Base-by-base conservation (phyloP, 1,140 invertebrate genomes). In the Contarinia nasturtii region DNA sequence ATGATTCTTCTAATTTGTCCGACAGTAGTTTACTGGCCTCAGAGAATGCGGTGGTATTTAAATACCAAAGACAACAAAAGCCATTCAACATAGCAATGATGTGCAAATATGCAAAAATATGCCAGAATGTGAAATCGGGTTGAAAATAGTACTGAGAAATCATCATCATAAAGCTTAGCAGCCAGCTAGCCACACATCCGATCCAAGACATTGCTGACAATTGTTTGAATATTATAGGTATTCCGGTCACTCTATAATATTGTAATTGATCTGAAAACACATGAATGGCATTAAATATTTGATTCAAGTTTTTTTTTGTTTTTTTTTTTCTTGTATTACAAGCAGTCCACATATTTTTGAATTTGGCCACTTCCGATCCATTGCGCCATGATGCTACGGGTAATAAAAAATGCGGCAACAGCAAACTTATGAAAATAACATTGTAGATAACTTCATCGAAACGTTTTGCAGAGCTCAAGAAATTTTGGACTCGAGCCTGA, bases 331-430 rank as follows among this genome's bases (percentile, higher is more conserved):
- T n/a, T n/a, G n/a, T n/a, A n/a, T n/a, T n/a, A n/a, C n/a, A n/a
- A n/a, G n/a, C n/a, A n/a, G 75, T 78, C 76, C 76, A 79, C 76
- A 79, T 78, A 53, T 78, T 77, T 63, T 78, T 79, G 53, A 78
- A 79, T 47, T 75, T 78, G 8, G 76, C 76, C 5, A 78, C 76
- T 59, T 79, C 69, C 0, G 61, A 57, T 1, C 75, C 76, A 54
- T 77, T 75, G 0, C 74, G 66, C 76, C 76, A 79, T 7, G 76
- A 75, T 2, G 74, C 74, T n/a, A 79, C 65, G 1, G 76, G 76
- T 12, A 79, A 54, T 33, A 79, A 54, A 51, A 78, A 79, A 56
- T 79, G 76, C 7, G 76, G 76, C 11, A 77, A 74, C n/a, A 79
- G 63, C 51, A 79, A 72, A 52, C 75, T 77, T 43, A 79, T 61